These are phyloP conservation scores for Campylomormyrus numenius DNA, from an alignment of 2,113 vertebrate genomes.

Conservation along the genomic window DNA sequence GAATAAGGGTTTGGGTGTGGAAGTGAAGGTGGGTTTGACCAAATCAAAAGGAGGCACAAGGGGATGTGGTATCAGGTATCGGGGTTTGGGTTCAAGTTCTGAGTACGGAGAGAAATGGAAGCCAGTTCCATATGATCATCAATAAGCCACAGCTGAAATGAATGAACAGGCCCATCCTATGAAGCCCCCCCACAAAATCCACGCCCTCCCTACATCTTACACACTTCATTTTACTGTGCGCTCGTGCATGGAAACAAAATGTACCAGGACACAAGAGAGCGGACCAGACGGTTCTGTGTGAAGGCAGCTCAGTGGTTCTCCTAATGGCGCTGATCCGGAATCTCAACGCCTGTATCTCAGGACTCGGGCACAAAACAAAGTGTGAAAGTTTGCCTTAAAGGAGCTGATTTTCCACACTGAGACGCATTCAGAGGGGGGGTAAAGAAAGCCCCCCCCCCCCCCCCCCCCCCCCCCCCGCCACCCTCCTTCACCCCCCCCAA, in stretches of 20 bases:
- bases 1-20: neutral
- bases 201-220: neutral
- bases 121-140: neutral
- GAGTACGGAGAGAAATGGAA: neutral
- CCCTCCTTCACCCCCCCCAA: too few species aligned
- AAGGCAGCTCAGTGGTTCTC: neutral
- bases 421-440: neutral
- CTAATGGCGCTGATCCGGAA: neutral
- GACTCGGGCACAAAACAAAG: neutral
- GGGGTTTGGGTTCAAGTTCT: neutral
- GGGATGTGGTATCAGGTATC: neutral
- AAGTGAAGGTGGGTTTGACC: neutral
- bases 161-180: neutral
- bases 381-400: neutral
- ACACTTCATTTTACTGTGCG: neutral
- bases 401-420: neutral
- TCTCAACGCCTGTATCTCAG: neutral
- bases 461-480: too few species aligned
- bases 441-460: neutral
- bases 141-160: neutral
- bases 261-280: neutral
- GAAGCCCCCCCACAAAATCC: neutral
- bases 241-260: neutral
- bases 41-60: neutral
- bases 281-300: neutral